Percentiles rank a stretch among this genome's conserved stretches.
phyloP scores from a whole-genome alignment of 2,113 vertebrate species.

The Amblyornis subalaris region DNA sequence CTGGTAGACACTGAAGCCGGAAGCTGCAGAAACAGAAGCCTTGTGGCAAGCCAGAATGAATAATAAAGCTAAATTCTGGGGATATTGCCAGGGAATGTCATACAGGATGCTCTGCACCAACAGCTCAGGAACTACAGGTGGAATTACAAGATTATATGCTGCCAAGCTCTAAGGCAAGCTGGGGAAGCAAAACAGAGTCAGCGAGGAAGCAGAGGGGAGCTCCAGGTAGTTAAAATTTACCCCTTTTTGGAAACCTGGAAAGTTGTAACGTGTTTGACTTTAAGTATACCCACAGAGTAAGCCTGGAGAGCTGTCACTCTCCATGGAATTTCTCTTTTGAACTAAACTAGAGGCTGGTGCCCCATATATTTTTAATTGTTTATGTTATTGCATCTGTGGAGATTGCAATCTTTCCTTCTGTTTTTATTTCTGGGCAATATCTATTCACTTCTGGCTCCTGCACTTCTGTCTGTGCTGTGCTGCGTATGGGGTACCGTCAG shows the following conservation, averaged over 20 bases:
- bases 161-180: not conserved
- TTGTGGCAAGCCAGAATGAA: slow-evolving; percentile 26
- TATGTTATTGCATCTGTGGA: not conserved
- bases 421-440: not conserved
- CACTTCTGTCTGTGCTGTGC: not conserved
- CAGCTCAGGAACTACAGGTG: slow-evolving; percentile 30
- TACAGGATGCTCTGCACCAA: slow-evolving; percentile 8
- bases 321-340: not conserved
- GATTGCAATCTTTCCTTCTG: not conserved
- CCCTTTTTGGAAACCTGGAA: not conserved
- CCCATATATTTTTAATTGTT: not conserved
- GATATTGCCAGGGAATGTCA: slow-evolving; percentile 36
- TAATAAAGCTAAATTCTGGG: slow-evolving; percentile 46
- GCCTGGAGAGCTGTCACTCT: not conserved
- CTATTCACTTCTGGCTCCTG: not conserved
- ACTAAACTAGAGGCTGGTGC: not conserved
- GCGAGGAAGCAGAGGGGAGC: not conserved
- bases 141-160: not conserved
- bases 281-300: not conserved
- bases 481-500: not conserved
- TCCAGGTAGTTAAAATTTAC: not conserved
- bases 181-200: not conserved
- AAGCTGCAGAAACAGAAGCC: slow-evolving; percentile 21
- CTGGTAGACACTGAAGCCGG: not conserved
- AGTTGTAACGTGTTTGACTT: not conserved